These are phyloP conservation scores for Arge pagana DNA, from an alignment of 2,888 invertebrate genomes.

Conservation along the genomic window DNA sequence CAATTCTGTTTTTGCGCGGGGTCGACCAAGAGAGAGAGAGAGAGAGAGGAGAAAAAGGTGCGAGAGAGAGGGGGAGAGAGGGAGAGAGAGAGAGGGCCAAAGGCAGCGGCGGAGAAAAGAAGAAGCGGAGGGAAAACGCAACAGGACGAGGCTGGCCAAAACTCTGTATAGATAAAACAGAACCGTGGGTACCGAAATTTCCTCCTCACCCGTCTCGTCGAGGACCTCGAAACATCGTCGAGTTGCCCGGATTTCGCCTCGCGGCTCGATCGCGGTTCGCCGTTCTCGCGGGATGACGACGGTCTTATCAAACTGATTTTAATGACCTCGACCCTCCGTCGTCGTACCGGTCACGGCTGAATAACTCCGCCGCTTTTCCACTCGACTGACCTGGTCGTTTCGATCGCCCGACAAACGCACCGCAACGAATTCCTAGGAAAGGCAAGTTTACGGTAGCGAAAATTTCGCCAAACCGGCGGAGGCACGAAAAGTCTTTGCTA, in stretches of 20 bases:
- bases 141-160: background rate
- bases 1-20: no score
- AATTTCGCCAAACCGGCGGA: no score
- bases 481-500: no score
- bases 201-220: background rate
- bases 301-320: constrained; percentile 17
- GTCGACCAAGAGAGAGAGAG: constrained; percentile 1
- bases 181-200: no score
- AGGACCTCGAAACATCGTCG: constrained; percentile 8
- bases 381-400: no score
- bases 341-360: no score
- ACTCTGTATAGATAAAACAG: no score
- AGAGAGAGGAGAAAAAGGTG: background rate
- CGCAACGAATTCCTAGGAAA: no score
- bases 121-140: background rate
- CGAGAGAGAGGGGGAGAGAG: background rate
- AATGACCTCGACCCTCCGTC: constrained; percentile 13
- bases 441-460: no score
- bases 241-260: constrained; percentile 6
- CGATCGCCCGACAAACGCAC: no score
- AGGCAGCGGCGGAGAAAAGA: background rate
- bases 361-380: no score
- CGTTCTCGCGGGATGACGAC: constrained; percentile 10
- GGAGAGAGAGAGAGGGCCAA: background rate
- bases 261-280: constrained; percentile 7